phyloP scores from a whole-genome alignment of 2,888 invertebrate species.

The Hydroisotoma schaefferi region DNA sequence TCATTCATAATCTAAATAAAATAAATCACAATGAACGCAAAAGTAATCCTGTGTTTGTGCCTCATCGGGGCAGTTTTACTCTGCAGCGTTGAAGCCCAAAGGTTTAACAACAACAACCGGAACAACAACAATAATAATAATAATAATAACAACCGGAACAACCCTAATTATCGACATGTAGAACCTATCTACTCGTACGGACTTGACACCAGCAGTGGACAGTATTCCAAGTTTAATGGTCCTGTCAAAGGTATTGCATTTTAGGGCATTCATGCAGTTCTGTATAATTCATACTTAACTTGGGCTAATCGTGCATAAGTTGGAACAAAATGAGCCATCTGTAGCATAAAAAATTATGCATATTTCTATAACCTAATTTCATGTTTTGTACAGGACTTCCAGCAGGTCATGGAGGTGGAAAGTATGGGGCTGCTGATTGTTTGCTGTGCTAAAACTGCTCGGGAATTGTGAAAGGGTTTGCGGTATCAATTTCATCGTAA shows the following conservation, averaged over 20 bases:
- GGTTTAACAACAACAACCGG: slow-evolving; percentile 16
- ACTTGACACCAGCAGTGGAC: slow-evolving; percentile 30
- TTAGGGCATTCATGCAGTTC: too few species aligned
- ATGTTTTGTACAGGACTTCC: too few species aligned
- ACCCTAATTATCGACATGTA: slow-evolving; percentile 18
- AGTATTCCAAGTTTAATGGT: slow-evolving; percentile 33
- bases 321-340: too few species aligned
- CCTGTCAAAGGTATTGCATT: slow-evolving; percentile 35
- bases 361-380: too few species aligned
- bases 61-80: slow-evolving; percentile 9
- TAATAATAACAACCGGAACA: slow-evolving; percentile 14
- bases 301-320: too few species aligned
- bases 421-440: slow-evolving; percentile 34
- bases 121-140: not conserved
- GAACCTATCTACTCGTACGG: slow-evolving; percentile 20
- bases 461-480: too few species aligned
- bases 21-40: slow-evolving; percentile 22
- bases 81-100: not conserved
- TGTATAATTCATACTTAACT: too few species aligned
- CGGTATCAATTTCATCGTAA: too few species aligned
- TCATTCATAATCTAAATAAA: too few species aligned
- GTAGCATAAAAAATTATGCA: too few species aligned
- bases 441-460: too few species aligned
- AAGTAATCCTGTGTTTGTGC: slow-evolving; percentile 22
- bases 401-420: slow-evolving; percentile 33